Evolutionary conservation across 1,140 invertebrate species (phyloP), one percentile per base, ranked within the genome.

Genomic region (Meloidogyne exigua): DNA sequence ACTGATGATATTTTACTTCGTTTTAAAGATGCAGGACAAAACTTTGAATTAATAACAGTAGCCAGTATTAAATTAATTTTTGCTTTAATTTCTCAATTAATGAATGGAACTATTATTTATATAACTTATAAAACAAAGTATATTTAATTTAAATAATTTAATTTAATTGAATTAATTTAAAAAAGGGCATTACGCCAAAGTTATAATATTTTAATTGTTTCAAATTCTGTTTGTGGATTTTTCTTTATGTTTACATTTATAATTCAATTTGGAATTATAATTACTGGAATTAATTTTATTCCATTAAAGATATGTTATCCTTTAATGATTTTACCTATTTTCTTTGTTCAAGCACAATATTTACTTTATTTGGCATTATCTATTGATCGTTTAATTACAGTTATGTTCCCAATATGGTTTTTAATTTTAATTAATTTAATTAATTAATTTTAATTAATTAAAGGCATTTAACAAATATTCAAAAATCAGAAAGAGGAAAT

Each of bases 381-480:
- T 18, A 68, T 68, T 42, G 66, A 68, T n/a, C n/a, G 66, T n/a
- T 42, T 68, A n/a, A 68, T 68, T 42, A 42, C 66, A 9, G 39
- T 42, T 21, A 32, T 68, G 15, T 68, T 68, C 15, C 66, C 66
- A 18, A 32, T 68, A 0, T 68, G 66, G 66, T 68, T 13, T n/a
- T 42, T 68, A 3, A 0, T 18, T 28, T 18, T 18, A 68, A 18
- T 18, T n/a, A 42, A n/a, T n/a, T 68, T 68, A 9, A 18, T 7
- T n/a, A 25, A 68, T 23, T 68, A 21, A 15, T 67, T 67, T 4
- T 18, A 32, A 15, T 39, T 39, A 67, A 18, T 67, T 67, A 15
- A 21, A 32, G 28, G 66, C 66, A 36, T 42, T 36, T 36, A 42
- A 42, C 66, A 23, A 18, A 32, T 18, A 32, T 68, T 23, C 66